Percentiles rank a stretch among this genome's conserved stretches.
Evolutionary conservation across 2,888 invertebrate genomes (phyloP).

Genomic region (Tenthredo distinguenda): DNA sequence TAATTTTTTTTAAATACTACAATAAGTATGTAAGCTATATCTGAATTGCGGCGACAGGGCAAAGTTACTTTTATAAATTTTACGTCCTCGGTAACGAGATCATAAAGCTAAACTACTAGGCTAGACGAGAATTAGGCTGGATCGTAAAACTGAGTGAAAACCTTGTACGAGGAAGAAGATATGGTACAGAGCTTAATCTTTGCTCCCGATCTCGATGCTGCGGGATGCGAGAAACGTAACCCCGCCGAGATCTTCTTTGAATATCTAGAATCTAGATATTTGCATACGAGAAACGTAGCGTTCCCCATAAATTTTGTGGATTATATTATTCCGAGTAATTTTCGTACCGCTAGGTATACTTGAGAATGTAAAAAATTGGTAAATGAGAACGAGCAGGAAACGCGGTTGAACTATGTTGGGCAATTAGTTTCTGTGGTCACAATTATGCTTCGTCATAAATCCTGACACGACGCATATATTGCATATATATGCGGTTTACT

Average conservation of each 20-base stretch:
- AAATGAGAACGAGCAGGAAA: not conserved
- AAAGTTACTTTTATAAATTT: not conserved
- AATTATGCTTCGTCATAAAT: conserved; percentile 18
- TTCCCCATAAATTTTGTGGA: not conserved
- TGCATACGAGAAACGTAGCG: not conserved
- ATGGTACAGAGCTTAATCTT: conserved; percentile 25
- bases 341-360: not conserved
- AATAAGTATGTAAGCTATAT: not conserved
- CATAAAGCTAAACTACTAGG: conserved; percentile 29
- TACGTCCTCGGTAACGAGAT: conserved; percentile 20
- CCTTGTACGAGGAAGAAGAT: conserved; percentile 2
- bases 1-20: not conserved
- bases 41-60: not conserved
- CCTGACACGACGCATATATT: conserved; percentile 14
- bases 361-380: not conserved
- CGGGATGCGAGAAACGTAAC: conserved; percentile 7
- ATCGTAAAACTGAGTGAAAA: conserved; percentile 49
- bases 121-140: conserved; percentile 43
- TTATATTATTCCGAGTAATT: no score
- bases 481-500: not conserved
- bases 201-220: conserved; percentile 32
- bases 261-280: not conserved
- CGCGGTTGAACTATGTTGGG: not conserved
- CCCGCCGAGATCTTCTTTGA: not conserved
- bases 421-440: conserved; percentile 31